Evolutionary conservation across 2,797 vertebrate genomes (phyloP).

Genomic region (Ptychadena robeensis): DNA sequence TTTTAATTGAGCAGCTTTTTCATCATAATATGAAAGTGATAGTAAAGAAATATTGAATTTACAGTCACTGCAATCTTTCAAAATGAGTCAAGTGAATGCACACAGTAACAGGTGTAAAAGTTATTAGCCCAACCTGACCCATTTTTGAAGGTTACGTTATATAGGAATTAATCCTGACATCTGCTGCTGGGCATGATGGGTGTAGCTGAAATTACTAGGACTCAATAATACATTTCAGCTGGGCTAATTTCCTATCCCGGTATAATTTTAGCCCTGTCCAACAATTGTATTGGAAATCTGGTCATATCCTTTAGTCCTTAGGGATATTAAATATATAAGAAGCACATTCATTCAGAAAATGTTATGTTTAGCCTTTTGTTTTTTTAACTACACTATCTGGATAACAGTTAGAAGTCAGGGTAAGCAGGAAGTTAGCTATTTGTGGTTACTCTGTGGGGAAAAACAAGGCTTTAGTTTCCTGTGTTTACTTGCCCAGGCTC

Average conservation of each 20-base stretch:
- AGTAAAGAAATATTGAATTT: no score
- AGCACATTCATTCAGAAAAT: not conserved
- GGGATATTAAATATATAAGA: conserved; percentile 5
- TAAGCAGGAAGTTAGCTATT: conserved; percentile 25
- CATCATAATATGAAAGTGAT: no score
- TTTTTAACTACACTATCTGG: conserved; percentile 29
- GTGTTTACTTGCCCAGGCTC: not conserved
- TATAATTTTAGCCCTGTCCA: not conserved
- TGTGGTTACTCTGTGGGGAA: conserved; percentile 3
- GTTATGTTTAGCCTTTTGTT: conserved; percentile 55
- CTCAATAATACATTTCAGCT: conserved; percentile 25
- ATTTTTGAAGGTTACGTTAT: conserved; percentile 4
- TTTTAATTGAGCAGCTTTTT: no score
- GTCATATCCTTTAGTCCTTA: not conserved
- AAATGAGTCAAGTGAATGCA: no score
- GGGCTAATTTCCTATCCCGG: conserved; percentile 25
- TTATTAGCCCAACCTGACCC: not conserved
- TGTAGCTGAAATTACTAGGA: not conserved
- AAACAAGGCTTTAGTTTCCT: conserved; percentile 32
- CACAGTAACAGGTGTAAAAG: not conserved
- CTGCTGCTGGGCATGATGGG: conserved; percentile 24
- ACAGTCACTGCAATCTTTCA: no score
- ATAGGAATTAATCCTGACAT: conserved; percentile 7
- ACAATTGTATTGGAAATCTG: conserved; percentile 1
- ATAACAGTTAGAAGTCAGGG: not conserved